A percentile compares a stretch with the other conserved stretches of the same genome.
Evolutionary conservation across 2,113 vertebrate genomes (phyloP).

Genomic region (Miniopterus natalensis): DNA sequence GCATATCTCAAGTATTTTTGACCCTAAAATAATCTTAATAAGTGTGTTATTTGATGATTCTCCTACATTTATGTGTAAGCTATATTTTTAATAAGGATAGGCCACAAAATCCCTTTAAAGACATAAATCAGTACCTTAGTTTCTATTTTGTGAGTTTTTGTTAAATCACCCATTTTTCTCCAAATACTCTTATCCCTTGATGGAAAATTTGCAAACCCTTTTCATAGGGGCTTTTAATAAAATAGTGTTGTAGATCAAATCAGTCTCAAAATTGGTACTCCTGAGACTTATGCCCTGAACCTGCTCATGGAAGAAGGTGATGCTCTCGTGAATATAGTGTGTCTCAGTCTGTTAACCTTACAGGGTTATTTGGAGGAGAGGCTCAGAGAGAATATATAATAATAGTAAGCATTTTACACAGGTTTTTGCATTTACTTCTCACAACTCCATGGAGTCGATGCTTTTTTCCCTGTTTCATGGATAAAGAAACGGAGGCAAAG

Average conservation of each 20-base stretch:
- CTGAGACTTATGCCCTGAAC: not conserved
- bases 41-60: conserved; percentile 3
- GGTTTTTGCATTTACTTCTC: conserved; percentile 12
- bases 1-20: conserved; percentile 11
- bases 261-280: not conserved
- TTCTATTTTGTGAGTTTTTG: not conserved
- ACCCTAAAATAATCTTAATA: not conserved
- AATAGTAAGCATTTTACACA: not conserved
- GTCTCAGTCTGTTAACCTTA: not conserved
- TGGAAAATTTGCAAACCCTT: conserved; percentile 34
- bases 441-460: not conserved
- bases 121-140: not conserved
- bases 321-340: not conserved
- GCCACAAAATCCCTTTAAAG: conserved; percentile 11
- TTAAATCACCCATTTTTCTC: not conserved
- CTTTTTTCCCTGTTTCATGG: not conserved
- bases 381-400: not conserved
- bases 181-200: not conserved
- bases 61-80: not conserved
- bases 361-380: not conserved
- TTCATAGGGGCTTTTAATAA: not conserved
- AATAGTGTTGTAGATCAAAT: not conserved
- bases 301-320: not conserved
- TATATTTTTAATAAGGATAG: conserved; percentile 23
- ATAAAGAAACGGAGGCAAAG: not conserved